Conservation (phyloP, 2,888 invertebrate species). For the Drosophila hamatofila region DNA sequence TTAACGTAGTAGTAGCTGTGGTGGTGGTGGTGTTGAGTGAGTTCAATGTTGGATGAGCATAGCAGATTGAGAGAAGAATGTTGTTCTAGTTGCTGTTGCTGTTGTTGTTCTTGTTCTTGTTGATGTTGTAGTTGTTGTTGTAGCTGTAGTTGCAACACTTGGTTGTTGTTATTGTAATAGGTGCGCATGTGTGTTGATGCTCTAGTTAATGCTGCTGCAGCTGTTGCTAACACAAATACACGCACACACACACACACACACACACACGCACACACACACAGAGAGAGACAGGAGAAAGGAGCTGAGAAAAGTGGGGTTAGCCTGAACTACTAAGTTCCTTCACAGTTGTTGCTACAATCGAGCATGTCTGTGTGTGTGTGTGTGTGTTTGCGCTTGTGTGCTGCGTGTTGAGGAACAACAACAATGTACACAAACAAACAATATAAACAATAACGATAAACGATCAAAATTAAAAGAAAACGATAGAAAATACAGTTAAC, state of each 20-base stretch:
- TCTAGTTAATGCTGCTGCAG: conserved; percentile 13
- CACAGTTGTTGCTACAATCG: conserved; percentile 18
- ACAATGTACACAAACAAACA: conserved; percentile 35
- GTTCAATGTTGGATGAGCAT: conserved; percentile 56
- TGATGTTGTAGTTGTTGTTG: conserved; percentile 14
- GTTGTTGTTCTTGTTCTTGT: conserved; percentile 20
- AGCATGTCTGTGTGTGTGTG: background rate
- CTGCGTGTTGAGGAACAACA: conserved; percentile 34
- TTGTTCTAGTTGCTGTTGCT: conserved; percentile 34
- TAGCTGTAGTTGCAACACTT: conserved; percentile 14
- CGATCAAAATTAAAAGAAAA: conserved; percentile 6
- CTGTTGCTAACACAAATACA: background rate
- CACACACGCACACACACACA: conserved; percentile 7
- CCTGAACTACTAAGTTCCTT: background rate
- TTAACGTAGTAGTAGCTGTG: conserved; percentile 17
- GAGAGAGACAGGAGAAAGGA: background rate
- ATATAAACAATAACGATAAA: conserved; percentile 25
- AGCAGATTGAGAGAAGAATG: conserved; percentile 66
- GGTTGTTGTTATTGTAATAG: conserved; percentile 11
- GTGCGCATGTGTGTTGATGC: conserved; percentile 22
- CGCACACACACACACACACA: conserved; percentile 3
- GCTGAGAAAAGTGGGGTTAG: background rate
- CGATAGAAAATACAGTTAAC: conserved; percentile 5
- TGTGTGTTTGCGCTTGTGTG: conserved; percentile 6
- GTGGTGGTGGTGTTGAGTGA: conserved; percentile 17